Evolutionary conservation across 2,888 invertebrate species (phyloP).

Genomic region (Halocaridina rubra): DNA sequence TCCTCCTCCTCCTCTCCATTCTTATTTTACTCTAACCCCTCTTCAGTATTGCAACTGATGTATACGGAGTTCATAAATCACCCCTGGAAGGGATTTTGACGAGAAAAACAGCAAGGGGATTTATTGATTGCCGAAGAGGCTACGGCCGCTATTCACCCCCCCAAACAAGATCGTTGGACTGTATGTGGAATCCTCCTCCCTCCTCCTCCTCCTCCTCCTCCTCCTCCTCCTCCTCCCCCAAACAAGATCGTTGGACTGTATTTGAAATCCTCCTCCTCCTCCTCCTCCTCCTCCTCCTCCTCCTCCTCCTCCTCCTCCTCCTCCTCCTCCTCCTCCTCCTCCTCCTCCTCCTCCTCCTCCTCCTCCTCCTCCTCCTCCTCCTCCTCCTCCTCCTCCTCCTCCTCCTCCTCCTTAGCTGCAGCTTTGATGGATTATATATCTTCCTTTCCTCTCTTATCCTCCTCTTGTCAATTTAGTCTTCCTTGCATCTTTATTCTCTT

Average conservation of each 20-base stretch:
- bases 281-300: neutral
- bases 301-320: neutral
- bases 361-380: neutral
- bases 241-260: neutral
- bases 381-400: neutral
- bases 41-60: neutral
- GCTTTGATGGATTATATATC: neutral
- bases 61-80: neutral
- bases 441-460: neutral
- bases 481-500: neutral
- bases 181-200: neutral
- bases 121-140: conserved; percentile 9
- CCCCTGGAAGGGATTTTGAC: neutral
- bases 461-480: neutral
- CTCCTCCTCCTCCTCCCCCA: neutral
- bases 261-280: too few relatives aligned
- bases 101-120: neutral
- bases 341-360: neutral
- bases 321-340: neutral
- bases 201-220: neutral
- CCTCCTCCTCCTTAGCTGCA: neutral
- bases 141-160: neutral
- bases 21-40: neutral
- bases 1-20: neutral
- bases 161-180: neutral